Conservation (phyloP, 2,797 vertebrate species). For the Spea hammondii region DNA sequence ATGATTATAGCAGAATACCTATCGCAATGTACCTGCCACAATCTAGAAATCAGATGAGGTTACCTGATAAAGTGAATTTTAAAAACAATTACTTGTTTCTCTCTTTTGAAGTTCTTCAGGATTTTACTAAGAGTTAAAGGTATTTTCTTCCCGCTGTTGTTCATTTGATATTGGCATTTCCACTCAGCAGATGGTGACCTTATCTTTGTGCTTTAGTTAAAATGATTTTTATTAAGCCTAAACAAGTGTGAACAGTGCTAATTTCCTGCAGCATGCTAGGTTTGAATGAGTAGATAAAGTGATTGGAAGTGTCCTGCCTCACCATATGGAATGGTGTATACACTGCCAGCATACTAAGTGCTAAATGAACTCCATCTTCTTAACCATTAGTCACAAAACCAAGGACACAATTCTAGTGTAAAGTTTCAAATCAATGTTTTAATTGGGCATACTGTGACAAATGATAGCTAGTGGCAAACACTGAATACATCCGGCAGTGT, state of each 20-base stretch:
- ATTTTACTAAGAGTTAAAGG: slow-evolving; percentile 59
- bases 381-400: slow-evolving; percentile 48
- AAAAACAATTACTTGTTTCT: slow-evolving; percentile 54
- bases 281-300: slow-evolving; percentile 76
- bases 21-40: slow-evolving; percentile 14
- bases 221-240: slow-evolving; percentile 90
- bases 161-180: slow-evolving; percentile 74
- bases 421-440: slow-evolving; percentile 9
- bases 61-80: slow-evolving; percentile 50
- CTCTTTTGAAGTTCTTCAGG: slow-evolving; percentile 58
- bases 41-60: slow-evolving; percentile 54
- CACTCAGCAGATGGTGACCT: slow-evolving; percentile 85
- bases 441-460: slow-evolving; percentile 7
- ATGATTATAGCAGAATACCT: not conserved
- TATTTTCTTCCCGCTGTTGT: slow-evolving; percentile 64
- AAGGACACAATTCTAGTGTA: slow-evolving; percentile 48
- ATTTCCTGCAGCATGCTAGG: slow-evolving; percentile 80
- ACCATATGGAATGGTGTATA: slow-evolving; percentile 74
- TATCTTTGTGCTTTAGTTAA: slow-evolving; percentile 73
- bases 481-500: not conserved
- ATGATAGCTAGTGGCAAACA: slow-evolving; percentile 1
- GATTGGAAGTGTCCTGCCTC: slow-evolving; percentile 69
- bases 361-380: slow-evolving; percentile 58
- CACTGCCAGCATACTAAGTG: slow-evolving; percentile 69
- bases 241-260: slow-evolving; percentile 82